phyloP scores from a whole-genome alignment of 2,113 vertebrate genomes.

The Phainopepla nitens region DNA sequence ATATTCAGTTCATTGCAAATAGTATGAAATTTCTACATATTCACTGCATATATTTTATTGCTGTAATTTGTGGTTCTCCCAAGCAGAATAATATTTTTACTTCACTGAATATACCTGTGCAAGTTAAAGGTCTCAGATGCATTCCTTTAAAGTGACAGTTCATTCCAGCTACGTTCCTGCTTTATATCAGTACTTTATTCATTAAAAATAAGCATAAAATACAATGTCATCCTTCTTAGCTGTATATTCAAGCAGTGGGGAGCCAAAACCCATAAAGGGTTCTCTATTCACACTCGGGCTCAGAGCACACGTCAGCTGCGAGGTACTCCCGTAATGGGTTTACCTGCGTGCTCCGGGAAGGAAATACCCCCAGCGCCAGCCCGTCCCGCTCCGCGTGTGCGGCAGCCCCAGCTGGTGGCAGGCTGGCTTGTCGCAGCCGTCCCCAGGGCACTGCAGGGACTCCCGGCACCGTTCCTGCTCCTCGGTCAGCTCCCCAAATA shows the following conservation, averaged over 20 bases:
- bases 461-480: neutral
- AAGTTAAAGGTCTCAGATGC: constrained; percentile 41
- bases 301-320: neutral
- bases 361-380: neutral
- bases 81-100: constrained; percentile 56
- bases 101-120: constrained; percentile 2
- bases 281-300: neutral
- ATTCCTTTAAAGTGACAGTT: constrained; percentile 51
- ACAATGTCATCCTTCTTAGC: neutral
- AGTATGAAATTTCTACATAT: neutral
- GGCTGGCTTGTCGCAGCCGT: neutral
- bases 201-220: neutral
- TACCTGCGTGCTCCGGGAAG: fast-evolving
- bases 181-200: constrained; percentile 6
- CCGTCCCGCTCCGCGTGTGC: neutral
- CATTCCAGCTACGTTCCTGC: constrained; percentile 1
- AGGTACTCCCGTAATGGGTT: neutral
- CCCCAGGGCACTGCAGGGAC: neutral
- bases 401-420: neutral
- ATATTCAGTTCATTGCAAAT: constrained; percentile 16
- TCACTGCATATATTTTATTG: constrained; percentile 11
- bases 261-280: neutral
- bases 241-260: neutral
- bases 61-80: constrained; percentile 48
- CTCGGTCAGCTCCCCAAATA: neutral